Evolutionary conservation across 2,888 invertebrate species (phyloP), one percentile per base, ranked within the genome.

Genomic region (Sphinx pinastri): DNA sequence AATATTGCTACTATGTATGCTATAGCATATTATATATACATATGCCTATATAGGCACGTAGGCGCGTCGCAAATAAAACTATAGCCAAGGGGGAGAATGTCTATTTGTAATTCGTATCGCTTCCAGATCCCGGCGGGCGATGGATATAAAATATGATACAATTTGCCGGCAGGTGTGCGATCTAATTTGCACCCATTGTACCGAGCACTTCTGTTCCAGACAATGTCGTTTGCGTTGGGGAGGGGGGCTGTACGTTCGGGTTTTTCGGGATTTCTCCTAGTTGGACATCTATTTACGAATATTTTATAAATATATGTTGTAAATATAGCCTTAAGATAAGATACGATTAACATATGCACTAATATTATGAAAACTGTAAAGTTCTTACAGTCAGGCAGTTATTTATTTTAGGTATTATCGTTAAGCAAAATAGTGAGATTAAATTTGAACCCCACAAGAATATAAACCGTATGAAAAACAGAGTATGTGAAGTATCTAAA

Each of bases 111-210:
- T 1, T 58, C 7, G 58, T 63, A 63, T 47, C 63, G 49, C 38
- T 12, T 49, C 12, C 5, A n/a, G 60, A 45, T 47, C 16, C 45
- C 19, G 19, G 25, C 47, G 63, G 19, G 63, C 49, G 49, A 19
- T 63, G 19, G 63, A 63, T 49, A 63, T 63, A 63, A 63, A 63
- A 63, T 63, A 63, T 63, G 49, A 63, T 63, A 63, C 63, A 63
- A 63, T 63, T 60, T 60, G 38, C 63, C 10, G 47, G 47, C 63
- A 63, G 63, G 63, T 63, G 60, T n/a, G 59, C 10, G 63, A 47
- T 63, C 63, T 63, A 63, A 63, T 63, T 63, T 47, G 49, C 63
- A 63, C 47, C 63, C 63, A 49, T 63, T 63, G 47, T 49, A 19
- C 55, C 55, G 63, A 58, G 14, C 19, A 25, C 63, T 63, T 63